phyloP scores from a whole-genome alignment of 2,888 invertebrate species.

The Zaprionus obscuricornis region DNA sequence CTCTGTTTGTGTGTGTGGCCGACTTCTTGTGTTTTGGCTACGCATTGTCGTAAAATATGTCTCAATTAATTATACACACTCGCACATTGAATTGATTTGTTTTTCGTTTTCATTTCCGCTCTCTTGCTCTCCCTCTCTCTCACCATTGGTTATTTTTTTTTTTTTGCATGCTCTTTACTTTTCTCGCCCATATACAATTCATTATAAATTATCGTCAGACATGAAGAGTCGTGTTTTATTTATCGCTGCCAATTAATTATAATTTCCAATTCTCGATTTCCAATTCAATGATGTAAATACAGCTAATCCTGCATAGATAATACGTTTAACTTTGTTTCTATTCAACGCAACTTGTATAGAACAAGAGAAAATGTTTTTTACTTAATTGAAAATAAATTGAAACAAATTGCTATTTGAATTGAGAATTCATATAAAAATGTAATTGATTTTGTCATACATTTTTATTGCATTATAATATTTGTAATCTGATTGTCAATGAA shows the following conservation, averaged over 20 bases:
- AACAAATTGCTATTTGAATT: no score
- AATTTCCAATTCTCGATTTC: constrained; percentile 15
- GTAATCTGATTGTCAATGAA: no score
- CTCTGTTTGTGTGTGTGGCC: neutral
- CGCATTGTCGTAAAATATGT: constrained; percentile 48
- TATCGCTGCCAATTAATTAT: constrained; percentile 21
- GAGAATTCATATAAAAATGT: no score
- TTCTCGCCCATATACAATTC: neutral
- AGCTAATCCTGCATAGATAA: neutral
- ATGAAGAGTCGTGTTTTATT: constrained; percentile 6
- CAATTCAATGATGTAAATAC: no score
- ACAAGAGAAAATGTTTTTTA: no score
- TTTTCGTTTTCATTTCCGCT: constrained; percentile 2
- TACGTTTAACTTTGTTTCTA: no score
- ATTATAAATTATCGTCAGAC: constrained; percentile 18
- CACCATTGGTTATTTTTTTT: constrained; percentile 2
- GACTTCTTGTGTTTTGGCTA: constrained; percentile 21
- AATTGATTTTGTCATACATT: no score
- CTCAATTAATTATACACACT: constrained; percentile 75
- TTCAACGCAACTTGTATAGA: no score
- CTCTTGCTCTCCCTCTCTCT: neutral
- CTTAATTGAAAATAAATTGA: no score
- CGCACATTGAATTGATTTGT: neutral
- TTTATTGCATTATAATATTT: no score
- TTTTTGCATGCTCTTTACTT: neutral